Evolutionary conservation across 2,888 invertebrate species (phyloP), one percentile per base, ranked within the genome.

Genomic region (Callimorpha dominula): DNA sequence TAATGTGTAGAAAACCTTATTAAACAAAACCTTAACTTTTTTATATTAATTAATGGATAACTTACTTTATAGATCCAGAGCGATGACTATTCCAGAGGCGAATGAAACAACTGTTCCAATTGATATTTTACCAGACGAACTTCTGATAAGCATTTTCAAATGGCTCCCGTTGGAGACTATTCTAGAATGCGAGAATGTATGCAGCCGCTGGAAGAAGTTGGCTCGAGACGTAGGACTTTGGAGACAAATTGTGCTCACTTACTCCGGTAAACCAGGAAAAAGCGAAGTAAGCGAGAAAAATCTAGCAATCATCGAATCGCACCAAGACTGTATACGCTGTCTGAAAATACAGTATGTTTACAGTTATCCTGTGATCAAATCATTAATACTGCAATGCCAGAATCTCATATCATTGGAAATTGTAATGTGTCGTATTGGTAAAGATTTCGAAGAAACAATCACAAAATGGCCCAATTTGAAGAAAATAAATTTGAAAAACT

Each of bases 301-400:
- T 73, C 75, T 92, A 52, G 80, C 88, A 67, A 88, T 94, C 40
- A 91, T 96, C 69, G 76, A 76, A 71, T 85, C 91, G 14, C 94
- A 96, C 80, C 80, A 87, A 70, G 86, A 91, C 72, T 89, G 86
- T 69, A 89, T 96, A 69, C 84, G 85, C 46, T 85, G 89, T 75
- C 83, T 96, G 49, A 93, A 92, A 83, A 79, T 96, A 70, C 94
- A 95, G 79, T 94, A 95, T 83, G 89, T 94, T 5, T 91, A 94
- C 78, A 91, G 87, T 74, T 95, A 94, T 75, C 78, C 89, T 31
- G 79, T 87, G 15, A 89, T 95, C 42, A 89, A 89, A 79, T 84
- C 89, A 49, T 86, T 96, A 57, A 85, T 93, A 70, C 86, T 89
- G 8, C 85, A 89, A 74, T 95, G 95, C 81, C 75, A 78, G 40